A percentile compares a stretch with the other conserved stretches of the same genome.
Evolutionary conservation across 2,113 vertebrate species (phyloP).

Genomic region (Phocoena sinus): DNA sequence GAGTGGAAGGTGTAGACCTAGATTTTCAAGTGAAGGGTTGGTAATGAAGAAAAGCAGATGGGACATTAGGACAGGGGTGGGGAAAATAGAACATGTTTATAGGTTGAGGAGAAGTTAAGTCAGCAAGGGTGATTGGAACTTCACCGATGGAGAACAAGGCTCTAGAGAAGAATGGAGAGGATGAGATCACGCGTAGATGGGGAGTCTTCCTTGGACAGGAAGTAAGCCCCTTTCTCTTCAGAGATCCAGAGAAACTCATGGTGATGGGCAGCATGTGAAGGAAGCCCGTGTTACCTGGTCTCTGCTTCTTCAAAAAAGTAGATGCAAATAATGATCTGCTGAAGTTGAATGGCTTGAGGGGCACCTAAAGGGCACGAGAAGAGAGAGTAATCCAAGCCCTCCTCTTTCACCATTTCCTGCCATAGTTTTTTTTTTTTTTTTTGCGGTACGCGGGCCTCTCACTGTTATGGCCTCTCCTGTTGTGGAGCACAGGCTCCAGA

Average conservation of each 20-base stretch:
- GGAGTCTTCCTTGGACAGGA: neutral
- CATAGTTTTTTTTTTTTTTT: neutral
- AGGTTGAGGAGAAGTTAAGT: neutral
- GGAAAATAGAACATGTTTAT: neutral
- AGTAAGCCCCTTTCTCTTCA: neutral
- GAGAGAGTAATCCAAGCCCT: no score
- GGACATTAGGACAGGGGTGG: neutral
- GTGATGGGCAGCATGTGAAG: neutral
- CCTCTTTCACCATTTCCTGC: neutral
- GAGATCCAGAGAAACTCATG: neutral
- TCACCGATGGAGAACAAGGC: neutral
- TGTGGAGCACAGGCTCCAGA: no score
- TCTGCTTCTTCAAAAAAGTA: neutral
- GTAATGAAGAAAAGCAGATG: neutral
- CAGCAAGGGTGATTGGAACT: neutral
- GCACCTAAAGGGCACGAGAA: neutral
- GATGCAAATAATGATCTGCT: neutral
- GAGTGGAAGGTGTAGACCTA: neutral
- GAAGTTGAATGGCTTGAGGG: neutral
- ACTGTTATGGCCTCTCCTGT: no score
- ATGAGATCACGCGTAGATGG: neutral
- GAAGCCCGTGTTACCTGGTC: neutral
- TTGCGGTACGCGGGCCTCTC: no score
- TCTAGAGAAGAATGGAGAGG: neutral
- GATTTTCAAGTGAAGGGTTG: neutral